Percentiles rank a stretch among this genome's conserved stretches.
Conservation (phyloP, 2,797 vertebrate genomes). For the Paguma larvata region DNA sequence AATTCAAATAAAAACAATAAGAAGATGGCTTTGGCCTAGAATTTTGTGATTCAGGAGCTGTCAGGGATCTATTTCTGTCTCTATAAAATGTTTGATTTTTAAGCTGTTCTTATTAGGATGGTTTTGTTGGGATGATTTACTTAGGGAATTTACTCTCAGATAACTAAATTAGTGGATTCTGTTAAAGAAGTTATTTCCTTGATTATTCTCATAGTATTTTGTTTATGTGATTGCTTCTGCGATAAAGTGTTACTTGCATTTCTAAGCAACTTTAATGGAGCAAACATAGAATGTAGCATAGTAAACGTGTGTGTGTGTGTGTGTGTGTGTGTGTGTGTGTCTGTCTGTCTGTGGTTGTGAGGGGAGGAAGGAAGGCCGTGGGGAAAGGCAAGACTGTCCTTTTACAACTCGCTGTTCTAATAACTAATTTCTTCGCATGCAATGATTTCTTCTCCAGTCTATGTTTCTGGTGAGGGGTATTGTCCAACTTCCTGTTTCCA, state of each 20-base stretch:
- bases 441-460: background rate
- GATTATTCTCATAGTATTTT: background rate
- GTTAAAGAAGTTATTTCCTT: constrained; percentile 41
- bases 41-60: background rate
- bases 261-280: background rate
- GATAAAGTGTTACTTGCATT: constrained; percentile 43
- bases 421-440: background rate
- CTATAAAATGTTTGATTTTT: constrained; percentile 54
- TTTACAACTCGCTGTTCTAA: background rate
- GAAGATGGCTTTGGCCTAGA: constrained; percentile 33
- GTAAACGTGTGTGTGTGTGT: background rate
- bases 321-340: background rate
- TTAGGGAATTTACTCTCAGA: constrained; percentile 17
- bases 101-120: background rate
- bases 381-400: background rate
- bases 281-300: background rate
- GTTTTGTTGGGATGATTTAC: background rate
- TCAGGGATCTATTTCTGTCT: constrained; percentile 4
- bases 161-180: constrained; percentile 13
- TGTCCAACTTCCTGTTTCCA: background rate
- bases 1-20: constrained; percentile 5
- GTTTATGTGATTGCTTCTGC: background rate
- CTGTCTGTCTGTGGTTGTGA: background rate
- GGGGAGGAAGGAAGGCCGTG: background rate
- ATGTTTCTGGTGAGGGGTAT: background rate